Conservation (phyloP, 2,797 vertebrate genomes). For the Melanotaenia pygmaea region DNA sequence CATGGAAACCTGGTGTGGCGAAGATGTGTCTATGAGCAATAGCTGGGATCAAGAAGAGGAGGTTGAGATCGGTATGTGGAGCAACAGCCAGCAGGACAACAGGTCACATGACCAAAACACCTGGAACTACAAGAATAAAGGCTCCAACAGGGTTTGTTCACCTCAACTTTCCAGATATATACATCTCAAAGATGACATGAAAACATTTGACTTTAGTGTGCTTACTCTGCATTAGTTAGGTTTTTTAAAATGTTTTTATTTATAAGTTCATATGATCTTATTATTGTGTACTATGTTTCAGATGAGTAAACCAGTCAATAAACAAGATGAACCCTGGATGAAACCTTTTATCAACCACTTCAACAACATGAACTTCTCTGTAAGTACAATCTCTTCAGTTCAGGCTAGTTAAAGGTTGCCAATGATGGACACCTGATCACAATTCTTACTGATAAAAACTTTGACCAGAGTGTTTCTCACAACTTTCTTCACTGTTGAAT, state of each 20-base stretch:
- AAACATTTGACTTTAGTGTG: not conserved
- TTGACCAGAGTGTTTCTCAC: not conserved
- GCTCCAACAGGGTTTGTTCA: slow-evolving; percentile 88
- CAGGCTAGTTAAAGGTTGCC: not conserved
- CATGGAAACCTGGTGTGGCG: slow-evolving; percentile 93
- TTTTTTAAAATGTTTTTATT: not conserved
- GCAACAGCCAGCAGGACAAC: slow-evolving; percentile 90
- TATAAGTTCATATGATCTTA: not conserved
- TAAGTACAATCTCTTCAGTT: slow-evolving; percentile 76
- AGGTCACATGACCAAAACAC: slow-evolving; percentile 87
- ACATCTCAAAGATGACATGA: not conserved
- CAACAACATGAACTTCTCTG: slow-evolving; percentile 92
- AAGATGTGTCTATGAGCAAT: slow-evolving; percentile 86
- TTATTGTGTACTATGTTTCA: slow-evolving; percentile 66
- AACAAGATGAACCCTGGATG: slow-evolving; percentile 96
- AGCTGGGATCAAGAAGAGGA: slow-evolving; percentile 96
- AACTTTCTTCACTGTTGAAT: not conserved
- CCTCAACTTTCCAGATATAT: not conserved
- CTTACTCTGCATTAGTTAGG: not conserved
- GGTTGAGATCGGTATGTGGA: slow-evolving; percentile 99
- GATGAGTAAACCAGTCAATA: slow-evolving; percentile 93
- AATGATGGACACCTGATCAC: not conserved
- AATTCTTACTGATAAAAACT: not conserved
- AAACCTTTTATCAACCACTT: slow-evolving; percentile 96
- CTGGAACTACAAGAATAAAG: slow-evolving; percentile 93